These are phyloP conservation scores for Xanthia togata DNA, from an alignment of 2,888 invertebrate species.

Conservation along the genomic window DNA sequence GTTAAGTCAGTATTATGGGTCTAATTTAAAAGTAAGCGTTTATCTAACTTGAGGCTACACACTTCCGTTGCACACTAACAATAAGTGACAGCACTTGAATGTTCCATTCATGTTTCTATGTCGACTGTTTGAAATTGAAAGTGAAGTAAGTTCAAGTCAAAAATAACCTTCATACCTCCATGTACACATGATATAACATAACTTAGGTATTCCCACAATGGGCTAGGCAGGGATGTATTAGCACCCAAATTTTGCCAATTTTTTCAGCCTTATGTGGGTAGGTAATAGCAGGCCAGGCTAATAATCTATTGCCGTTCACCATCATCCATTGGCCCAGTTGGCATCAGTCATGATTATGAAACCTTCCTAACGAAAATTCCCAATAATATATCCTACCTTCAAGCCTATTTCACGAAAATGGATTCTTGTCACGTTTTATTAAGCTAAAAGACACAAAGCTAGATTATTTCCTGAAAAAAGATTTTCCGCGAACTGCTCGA, in stretches of 20 bases:
- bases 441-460: not conserved
- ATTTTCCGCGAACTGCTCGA: not conserved
- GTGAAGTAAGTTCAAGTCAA: not conserved
- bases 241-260: not conserved
- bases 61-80: slow-evolving; percentile 64
- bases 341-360: too few species aligned
- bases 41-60: slow-evolving; percentile 61
- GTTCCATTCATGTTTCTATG: slow-evolving; percentile 56
- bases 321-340: too few species aligned
- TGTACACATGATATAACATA: not conserved
- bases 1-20: slow-evolving; percentile 69
- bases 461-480: not conserved
- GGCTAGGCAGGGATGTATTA: not conserved
- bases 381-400: not conserved
- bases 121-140: slow-evolving; percentile 34
- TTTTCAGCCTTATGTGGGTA: not conserved
- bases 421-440: not conserved
- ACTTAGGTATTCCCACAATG: too few species aligned
- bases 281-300: too few species aligned
- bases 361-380: not conserved
- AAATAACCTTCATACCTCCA: not conserved
- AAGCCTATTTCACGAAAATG: not conserved
- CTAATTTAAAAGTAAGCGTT: slow-evolving; percentile 70
- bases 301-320: too few species aligned
- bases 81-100: slow-evolving; percentile 57